Evolutionary conservation across 1,140 invertebrate genomes (phyloP), one percentile per base, ranked within the genome.

Genomic region (Pentalonia nigronervosa): DNA sequence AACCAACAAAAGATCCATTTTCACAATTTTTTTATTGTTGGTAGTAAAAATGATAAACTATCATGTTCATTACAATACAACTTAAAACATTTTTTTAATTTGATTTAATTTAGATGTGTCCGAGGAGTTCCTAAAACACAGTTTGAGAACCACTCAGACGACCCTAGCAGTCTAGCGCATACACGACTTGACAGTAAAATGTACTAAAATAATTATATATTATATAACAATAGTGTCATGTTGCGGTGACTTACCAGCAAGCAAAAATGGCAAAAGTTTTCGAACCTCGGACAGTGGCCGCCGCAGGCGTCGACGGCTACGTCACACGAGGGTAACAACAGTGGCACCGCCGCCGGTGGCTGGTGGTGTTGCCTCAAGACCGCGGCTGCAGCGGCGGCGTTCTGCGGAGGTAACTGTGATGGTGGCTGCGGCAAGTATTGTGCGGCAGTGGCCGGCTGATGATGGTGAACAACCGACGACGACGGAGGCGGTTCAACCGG

Each of bases 201-300:
- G 41, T 41, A 41, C 41, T 41, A 41, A 41, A 41, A 41, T 41
- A 41, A 41, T 41, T 47, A 47, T 47, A 47, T 47, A 47, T 47
- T 47, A 47, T 47, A 47, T 47, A 7, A 47, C 8, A 41, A 17
- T 50, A 50, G 14, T 50, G 0, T 50, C 48, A 50, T 30, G 11
- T 53, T 7, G 23, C 7, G 0, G 14, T 14, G 14, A 94, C 94
- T 94, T 94, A 96, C 96, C 95, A 96, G 96, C 94, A 96, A 95
- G 94, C 96, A 96, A 95, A 96, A 96, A 95, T 96, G 96, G 95
- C 96, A 97, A 94, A 96, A 96, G 95, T 96, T 96, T 95, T 97
- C 96, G 95, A 96, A 96, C 94, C 96, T 96, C 94, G 96, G 96
- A 94, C 96, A 97, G 94, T 96, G 96, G 2, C 96, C 96, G 34